Base-by-base conservation (phyloP, 2,797 vertebrate species). In the Sebastiscus tertius region DNA sequence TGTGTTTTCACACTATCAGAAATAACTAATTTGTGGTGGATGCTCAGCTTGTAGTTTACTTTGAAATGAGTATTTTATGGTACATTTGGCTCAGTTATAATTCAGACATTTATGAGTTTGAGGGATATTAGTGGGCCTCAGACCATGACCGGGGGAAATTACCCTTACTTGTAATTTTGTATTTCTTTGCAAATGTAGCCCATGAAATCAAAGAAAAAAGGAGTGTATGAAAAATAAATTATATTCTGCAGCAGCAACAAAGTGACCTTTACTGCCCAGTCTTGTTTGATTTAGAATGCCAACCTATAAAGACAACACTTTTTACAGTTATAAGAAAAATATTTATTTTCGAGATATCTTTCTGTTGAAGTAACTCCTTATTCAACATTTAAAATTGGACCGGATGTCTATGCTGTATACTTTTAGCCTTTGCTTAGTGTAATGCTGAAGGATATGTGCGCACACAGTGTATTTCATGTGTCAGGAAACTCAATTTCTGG, bases 91-190 rank as follows among this genome's bases (percentile, higher is more conserved):
- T 91, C 72, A 27, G 83, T 89, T 89, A 84, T 87, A 84, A 88
- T 89, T 88, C 79, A 88, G 80, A 92, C 84, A 71, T 90, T 90
- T 87, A 88, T 90, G 85, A 88, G 80, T 92, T 89, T 89, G 80
- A 87, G 49, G 75, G 78, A 92, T 92, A 92, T 94, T 93, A 89
- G 79, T 70, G 66, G 60, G 77, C 83, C 59, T 76, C 77, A 71
- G 86, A 90, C 82, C 81, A 24, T 91, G 88, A 87, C 87, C 87
- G 36, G 73, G 70, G 78, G 66, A 87, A 90, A 92, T 91, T 87
- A 86, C 86, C 85, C 85, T 85, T 81, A 89, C 80, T 90, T 91
- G 77, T 91, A 90, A 89, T 91, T 90, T 89, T 88, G 85, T 78
- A 33, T 86, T 90, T 88, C 84, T 90, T 88, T 85, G 83, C 66